Conservation (phyloP, 2,888 invertebrate species). For the Andrena flavipes region DNA sequence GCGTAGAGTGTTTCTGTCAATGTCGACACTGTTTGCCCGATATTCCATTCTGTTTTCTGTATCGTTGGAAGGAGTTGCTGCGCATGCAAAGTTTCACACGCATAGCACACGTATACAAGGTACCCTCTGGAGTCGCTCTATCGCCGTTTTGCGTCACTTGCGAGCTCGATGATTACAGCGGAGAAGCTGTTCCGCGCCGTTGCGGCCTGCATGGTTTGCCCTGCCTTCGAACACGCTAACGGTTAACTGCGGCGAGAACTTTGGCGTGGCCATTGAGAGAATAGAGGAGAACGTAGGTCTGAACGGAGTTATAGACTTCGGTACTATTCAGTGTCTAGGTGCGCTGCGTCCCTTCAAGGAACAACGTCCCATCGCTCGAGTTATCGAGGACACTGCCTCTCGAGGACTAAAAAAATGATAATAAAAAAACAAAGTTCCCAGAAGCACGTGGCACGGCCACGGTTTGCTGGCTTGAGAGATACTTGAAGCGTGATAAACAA, state of each 20-base stretch:
- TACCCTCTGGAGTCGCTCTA: conserved; percentile 34
- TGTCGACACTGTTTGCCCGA: not conserved
- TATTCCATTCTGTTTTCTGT: not conserved
- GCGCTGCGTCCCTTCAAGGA: not conserved
- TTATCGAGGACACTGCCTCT: not conserved
- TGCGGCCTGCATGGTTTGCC: not conserved
- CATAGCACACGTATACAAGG: conserved; percentile 51
- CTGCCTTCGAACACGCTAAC: not conserved
- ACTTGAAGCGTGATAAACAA: conserved; percentile 26
- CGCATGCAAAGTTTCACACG: conserved; percentile 57
- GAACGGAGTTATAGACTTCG: not conserved
- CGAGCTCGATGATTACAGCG: not conserved
- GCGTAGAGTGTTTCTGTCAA: conserved; percentile 15
- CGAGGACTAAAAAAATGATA: not conserved
- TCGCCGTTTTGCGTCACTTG: conserved; percentile 22
- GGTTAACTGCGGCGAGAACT: not conserved
- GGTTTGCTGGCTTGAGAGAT: not conserved
- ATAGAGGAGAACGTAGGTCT: not conserved
- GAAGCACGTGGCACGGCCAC: conserved; percentile 2
- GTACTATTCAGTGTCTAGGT: not conserved
- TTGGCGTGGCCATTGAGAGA: not conserved
- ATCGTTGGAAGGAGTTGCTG: not conserved
- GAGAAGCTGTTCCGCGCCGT: conserved; percentile 9
- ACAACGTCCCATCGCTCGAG: not conserved
- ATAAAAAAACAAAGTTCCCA: not conserved